These are phyloP conservation scores for Montipora efflorescens DNA, from an alignment of 64 coral and sea anemone genomes.

Conservation along the genomic window DNA sequence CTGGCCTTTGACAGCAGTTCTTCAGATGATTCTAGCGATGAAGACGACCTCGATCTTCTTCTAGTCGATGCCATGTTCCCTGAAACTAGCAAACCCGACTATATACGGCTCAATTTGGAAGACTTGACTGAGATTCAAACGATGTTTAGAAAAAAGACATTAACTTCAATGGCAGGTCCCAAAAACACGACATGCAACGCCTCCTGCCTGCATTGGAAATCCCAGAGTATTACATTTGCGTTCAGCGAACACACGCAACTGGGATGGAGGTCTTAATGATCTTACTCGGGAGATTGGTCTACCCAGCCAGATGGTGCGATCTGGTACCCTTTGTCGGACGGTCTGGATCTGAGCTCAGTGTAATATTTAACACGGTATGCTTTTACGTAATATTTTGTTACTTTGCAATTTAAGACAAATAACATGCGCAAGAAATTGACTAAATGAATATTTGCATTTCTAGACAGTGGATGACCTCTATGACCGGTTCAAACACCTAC, in stretches of 20 bases:
- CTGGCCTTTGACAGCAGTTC: conserved; percentile 8
- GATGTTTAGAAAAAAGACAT: too few species aligned
- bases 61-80: conserved; percentile 16
- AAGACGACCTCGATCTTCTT: conserved; percentile 19
- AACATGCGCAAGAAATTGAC: conserved; percentile 11
- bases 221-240: background rate
- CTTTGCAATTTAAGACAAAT: conserved; percentile 4
- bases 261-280: conserved; percentile 1
- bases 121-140: background rate
- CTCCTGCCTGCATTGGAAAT: background rate
- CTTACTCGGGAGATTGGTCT: background rate
- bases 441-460: conserved; percentile 26
- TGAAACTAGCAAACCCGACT: conserved; percentile 15
- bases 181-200: background rate
- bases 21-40: conserved; percentile 11
- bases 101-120: conserved; percentile 11
- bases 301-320: background rate
- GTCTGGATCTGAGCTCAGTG: conserved; percentile 11
- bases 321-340: background rate
- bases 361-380: conserved; percentile 6
- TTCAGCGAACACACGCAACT: background rate
- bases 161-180: background rate
- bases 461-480: conserved; percentile 54
- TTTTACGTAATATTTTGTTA: conserved; percentile 8
- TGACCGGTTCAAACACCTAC: conserved; percentile 46